A percentile compares a stretch with the other conserved stretches of the same genome.
Evolutionary conservation across 2,888 invertebrate species (phyloP).

Genomic region (Tetrapedia diversipes): DNA sequence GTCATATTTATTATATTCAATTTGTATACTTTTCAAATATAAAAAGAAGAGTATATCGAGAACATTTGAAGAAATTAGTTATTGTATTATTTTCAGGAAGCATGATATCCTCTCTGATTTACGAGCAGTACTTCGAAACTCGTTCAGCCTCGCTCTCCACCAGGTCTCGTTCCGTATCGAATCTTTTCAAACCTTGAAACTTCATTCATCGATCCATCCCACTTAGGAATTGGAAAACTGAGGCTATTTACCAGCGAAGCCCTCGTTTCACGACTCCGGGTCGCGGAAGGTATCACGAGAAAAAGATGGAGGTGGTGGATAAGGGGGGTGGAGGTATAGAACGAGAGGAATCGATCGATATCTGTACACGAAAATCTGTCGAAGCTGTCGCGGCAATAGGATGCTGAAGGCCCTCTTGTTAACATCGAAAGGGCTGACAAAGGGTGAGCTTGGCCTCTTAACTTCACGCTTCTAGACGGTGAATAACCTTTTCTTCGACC

Average conservation of each 20-base stretch:
- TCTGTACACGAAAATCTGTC: conserved; percentile 49
- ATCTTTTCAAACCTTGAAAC: conserved; percentile 31
- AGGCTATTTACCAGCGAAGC: conserved; percentile 3
- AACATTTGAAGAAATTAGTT: too few species aligned
- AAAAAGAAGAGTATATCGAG: too few species aligned
- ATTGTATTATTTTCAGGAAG: too few species aligned
- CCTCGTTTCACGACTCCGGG: conserved; percentile 10
- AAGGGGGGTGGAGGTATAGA: too few species aligned
- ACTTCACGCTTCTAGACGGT: conserved; percentile 50
- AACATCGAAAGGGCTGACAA: conserved; percentile 64
- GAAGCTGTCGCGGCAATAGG: conserved; percentile 43
- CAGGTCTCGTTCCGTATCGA: not conserved
- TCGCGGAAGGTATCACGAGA: conserved; percentile 16
- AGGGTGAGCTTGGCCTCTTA: conserved; percentile 50
- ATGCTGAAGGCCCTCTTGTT: conserved; percentile 55
- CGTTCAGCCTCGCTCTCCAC: conserved; percentile 8
- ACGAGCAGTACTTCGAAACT: conserved; percentile 38
- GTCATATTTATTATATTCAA: too few species aligned
- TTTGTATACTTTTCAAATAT: too few species aligned
- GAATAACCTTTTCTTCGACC: conserved; percentile 49
- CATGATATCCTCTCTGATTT: conserved; percentile 46
- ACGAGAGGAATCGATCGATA: conserved; percentile 46
- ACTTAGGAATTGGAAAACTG: conserved; percentile 7
- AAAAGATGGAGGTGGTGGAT: not conserved
- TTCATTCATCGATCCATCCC: conserved; percentile 22